These are phyloP conservation scores for Drosophila mercatorum DNA, from an alignment of 2,888 invertebrate species.

Conservation along the genomic window DNA sequence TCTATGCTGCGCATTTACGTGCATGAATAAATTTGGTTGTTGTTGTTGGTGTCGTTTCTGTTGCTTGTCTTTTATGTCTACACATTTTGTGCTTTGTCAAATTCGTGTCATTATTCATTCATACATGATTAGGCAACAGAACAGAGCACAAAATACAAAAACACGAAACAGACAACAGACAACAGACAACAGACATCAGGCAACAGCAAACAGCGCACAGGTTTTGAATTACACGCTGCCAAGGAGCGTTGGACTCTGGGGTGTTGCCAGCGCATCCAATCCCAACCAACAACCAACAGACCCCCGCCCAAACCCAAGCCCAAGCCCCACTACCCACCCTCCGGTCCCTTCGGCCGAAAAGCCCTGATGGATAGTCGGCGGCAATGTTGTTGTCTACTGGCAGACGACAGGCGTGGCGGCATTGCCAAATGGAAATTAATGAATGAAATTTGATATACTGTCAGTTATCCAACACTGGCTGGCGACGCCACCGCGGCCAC, in stretches of 20 bases:
- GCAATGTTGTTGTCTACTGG: slow-evolving; percentile 11
- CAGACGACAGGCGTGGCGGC: slow-evolving; percentile 70
- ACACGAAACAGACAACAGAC: slow-evolving; percentile 30
- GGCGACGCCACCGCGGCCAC: slow-evolving; percentile 10
- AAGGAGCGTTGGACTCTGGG: slow-evolving; percentile 29
- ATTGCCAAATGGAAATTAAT: slow-evolving; percentile 78
- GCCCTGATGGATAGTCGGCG: slow-evolving; percentile 48
- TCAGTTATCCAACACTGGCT: slow-evolving; percentile 51
- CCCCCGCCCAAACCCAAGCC: not conserved
- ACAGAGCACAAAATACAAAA: slow-evolving; percentile 38
- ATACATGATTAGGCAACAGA: slow-evolving; percentile 76
- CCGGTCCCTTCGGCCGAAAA: not conserved
- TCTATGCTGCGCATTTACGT: slow-evolving; percentile 65
- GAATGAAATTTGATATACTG: slow-evolving; percentile 79
- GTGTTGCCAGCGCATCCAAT: slow-evolving; percentile 28
- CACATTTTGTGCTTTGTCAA: slow-evolving; percentile 75
- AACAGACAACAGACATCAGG: slow-evolving; percentile 23
- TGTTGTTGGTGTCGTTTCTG: not conserved
- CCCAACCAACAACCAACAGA: not conserved
- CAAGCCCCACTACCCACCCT: no score
- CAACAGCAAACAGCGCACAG: slow-evolving; percentile 55
- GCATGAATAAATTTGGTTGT: slow-evolving; percentile 70
- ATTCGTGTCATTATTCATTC: slow-evolving; percentile 81
- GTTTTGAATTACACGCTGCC: slow-evolving; percentile 69
- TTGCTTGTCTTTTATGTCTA: slow-evolving; percentile 62